These are phyloP conservation scores for Gymnoscopelus microlampas DNA, from an alignment of 2,797 vertebrate species.

Conservation along the genomic window DNA sequence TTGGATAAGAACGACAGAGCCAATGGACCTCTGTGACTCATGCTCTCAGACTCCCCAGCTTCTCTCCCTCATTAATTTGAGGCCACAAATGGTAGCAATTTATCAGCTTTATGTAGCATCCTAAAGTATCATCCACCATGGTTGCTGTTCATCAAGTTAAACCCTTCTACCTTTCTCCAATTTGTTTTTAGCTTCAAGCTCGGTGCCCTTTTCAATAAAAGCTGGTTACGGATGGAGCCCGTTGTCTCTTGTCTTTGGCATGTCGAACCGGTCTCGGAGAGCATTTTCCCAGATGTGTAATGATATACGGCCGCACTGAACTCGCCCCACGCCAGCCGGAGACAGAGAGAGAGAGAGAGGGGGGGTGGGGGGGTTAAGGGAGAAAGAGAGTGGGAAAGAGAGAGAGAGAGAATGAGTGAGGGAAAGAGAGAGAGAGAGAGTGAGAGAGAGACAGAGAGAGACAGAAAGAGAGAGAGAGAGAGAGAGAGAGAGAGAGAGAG, in stretches of 20 bases:
- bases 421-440: neutral
- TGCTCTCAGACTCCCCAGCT: slow-evolving; percentile 11
- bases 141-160: slow-evolving; percentile 21
- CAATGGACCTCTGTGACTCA: slow-evolving; percentile 23
- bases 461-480: slow-evolving; percentile 34
- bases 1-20: slow-evolving; percentile 10
- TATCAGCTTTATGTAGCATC: slow-evolving; percentile 37
- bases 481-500: slow-evolving; percentile 59
- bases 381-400: slow-evolving; percentile 32
- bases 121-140: slow-evolving; percentile 20
- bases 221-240: slow-evolving; percentile 23
- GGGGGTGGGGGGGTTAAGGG: neutral
- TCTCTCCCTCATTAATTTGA: slow-evolving; percentile 37
- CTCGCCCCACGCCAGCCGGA: slow-evolving; percentile 61
- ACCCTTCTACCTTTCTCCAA: neutral
- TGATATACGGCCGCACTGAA: slow-evolving; percentile 75
- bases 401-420: neutral
- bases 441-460: slow-evolving; percentile 19
- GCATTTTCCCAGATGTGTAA: slow-evolving; percentile 81
- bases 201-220: slow-evolving; percentile 1
- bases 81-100: slow-evolving; percentile 35
- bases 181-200: slow-evolving; percentile 15
- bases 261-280: slow-evolving; percentile 55
- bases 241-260: slow-evolving; percentile 48
- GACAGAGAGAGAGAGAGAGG: slow-evolving; percentile 18